phyloP scores from a whole-genome alignment of 1,140 invertebrate genomes.

The Lucilia cuprina region DNA sequence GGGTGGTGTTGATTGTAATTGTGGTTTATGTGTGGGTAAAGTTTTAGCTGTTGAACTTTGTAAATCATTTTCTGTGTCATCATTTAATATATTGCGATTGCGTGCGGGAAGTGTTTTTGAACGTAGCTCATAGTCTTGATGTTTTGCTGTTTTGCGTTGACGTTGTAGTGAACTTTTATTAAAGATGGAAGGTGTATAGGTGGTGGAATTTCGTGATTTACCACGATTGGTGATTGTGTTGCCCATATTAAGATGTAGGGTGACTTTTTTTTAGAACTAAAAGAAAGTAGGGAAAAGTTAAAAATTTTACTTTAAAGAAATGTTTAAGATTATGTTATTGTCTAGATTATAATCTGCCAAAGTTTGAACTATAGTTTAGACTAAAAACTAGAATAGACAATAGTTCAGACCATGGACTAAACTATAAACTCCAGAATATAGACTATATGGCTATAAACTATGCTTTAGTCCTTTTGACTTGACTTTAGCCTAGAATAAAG shows the following conservation, averaged over 20 bases:
- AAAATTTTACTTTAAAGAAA: not conserved
- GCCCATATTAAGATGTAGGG: not conserved
- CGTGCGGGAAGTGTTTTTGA: constrained; percentile 39
- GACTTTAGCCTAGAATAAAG: too few relatives aligned
- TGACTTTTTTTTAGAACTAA: not conserved
- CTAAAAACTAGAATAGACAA: too few relatives aligned
- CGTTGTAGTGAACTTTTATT: not conserved
- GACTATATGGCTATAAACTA: too few relatives aligned
- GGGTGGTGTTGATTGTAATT: not conserved
- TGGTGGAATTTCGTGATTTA: not conserved
- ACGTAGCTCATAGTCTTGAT: constrained; percentile 11
- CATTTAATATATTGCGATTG: constrained; percentile 1
- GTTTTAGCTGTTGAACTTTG: constrained; percentile 23
- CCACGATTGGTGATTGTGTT: constrained; percentile 23
- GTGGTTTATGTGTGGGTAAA: constrained; percentile 15
- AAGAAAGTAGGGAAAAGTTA: not conserved
- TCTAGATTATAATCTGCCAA: too few relatives aligned
- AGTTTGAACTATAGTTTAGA: too few relatives aligned
- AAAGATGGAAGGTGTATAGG: not conserved
- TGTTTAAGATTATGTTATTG: too few relatives aligned
- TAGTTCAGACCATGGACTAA: too few relatives aligned
- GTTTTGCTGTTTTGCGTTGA: not conserved
- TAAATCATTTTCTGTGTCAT: not conserved
- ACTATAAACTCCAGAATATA: too few relatives aligned
- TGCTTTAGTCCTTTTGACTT: too few relatives aligned